Conservation (phyloP, 2,797 vertebrate species). For the Emys orbicularis region DNA sequence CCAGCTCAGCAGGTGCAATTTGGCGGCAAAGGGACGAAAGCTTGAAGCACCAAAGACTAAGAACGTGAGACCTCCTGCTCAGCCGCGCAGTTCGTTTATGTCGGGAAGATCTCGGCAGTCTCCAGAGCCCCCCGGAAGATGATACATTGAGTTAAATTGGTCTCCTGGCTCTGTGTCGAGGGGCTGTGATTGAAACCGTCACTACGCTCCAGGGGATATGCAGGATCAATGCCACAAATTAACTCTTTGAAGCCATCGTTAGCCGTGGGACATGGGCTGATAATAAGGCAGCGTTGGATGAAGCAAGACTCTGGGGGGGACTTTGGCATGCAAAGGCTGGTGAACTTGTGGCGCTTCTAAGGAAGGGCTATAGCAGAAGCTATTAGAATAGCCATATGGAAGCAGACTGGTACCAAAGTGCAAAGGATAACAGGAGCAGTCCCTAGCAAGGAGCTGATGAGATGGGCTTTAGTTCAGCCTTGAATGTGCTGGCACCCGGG, state of each 20-base stretch:
- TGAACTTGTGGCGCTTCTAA: background rate
- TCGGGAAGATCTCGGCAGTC: too few species aligned
- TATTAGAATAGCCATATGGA: background rate
- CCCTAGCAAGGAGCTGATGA: background rate
- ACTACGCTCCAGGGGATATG: background rate
- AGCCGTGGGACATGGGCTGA: background rate
- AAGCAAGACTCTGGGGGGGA: rapidly evolving
- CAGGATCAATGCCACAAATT: constrained; percentile 29
- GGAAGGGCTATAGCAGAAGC: background rate
- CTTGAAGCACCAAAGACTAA: rapidly evolving
- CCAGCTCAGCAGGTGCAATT: constrained; percentile 33
- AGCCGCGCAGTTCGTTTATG: background rate
- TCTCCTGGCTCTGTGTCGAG: background rate
- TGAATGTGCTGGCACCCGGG: background rate
- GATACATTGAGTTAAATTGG: constrained; percentile 37
- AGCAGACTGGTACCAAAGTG: background rate
- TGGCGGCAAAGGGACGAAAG: background rate
- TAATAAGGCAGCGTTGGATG: rapidly evolving
- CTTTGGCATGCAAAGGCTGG: rapidly evolving
- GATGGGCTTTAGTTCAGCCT: background rate
- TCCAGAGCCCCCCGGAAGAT: constrained; percentile 19
- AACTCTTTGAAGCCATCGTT: constrained; percentile 39
- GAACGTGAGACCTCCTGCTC: rapidly evolving
- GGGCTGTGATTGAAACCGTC: background rate
- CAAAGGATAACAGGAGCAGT: background rate